Evolutionary conservation across 1,140 invertebrate genomes (phyloP).

Genomic region (Rhopalosiphum padi): DNA sequence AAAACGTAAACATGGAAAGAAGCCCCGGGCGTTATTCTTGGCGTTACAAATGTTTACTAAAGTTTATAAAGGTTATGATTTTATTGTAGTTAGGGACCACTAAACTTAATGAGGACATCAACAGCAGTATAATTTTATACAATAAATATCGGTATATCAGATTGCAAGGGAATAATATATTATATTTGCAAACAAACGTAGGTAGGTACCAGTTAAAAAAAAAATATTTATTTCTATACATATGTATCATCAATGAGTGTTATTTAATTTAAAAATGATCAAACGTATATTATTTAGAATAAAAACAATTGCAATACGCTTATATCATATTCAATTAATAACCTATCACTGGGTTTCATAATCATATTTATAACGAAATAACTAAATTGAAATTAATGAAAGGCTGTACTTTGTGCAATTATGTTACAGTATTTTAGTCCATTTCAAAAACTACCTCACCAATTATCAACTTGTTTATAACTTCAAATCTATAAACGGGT

Average conservation of each 20-base stretch:
- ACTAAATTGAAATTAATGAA: too few species aligned
- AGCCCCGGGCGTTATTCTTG: not conserved
- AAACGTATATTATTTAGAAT: too few species aligned
- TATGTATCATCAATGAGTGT: not conserved
- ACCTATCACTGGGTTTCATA: too few species aligned
- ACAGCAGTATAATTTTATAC: not conserved
- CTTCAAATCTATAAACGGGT: too few species aligned
- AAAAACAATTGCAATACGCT: too few species aligned
- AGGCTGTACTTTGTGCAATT: too few species aligned
- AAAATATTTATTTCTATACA: not conserved
- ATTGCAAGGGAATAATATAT: not conserved
- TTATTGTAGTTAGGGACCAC: not conserved
- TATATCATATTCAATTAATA: too few species aligned
- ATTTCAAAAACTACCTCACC: too few species aligned
- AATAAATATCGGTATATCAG: not conserved
- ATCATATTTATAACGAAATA: too few species aligned
- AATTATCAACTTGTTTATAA: too few species aligned
- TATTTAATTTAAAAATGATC: not conserved
- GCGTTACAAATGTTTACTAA: not conserved
- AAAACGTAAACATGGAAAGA: not conserved
- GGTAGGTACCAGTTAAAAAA: not conserved
- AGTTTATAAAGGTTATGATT: conserved; percentile 10
- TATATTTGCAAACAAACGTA: not conserved
- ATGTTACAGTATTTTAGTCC: too few species aligned
- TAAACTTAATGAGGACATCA: not conserved